These are phyloP conservation scores for Peromyscus californicus DNA, from an alignment of 2,113 vertebrate species.

Conservation along the genomic window DNA sequence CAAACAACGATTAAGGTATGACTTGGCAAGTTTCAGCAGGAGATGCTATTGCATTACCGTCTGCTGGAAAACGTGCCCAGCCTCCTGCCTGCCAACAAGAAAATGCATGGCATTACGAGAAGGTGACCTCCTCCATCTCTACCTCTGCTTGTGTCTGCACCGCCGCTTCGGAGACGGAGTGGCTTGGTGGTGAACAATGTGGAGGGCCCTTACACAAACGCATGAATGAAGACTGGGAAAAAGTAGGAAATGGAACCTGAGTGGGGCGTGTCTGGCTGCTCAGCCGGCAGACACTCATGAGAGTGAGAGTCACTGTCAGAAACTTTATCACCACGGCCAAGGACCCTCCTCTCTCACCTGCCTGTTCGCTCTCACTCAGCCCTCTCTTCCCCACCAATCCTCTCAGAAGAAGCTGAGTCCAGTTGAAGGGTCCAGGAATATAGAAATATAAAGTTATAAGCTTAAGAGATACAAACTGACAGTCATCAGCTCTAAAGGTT, in stretches of 20 bases:
- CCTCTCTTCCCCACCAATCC: neutral
- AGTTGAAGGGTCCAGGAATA: too few relatives aligned
- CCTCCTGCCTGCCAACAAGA: neutral
- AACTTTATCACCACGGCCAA: accelerated
- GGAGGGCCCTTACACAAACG: neutral
- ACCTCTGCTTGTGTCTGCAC: neutral
- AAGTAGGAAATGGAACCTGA: neutral
- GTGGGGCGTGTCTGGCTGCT: accelerated
- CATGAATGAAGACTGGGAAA: neutral
- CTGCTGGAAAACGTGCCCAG: neutral
- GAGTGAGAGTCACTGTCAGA: neutral
- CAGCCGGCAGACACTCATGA: neutral
- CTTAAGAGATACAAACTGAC: too few relatives aligned
- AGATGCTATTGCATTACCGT: neutral
- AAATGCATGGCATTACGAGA: neutral
- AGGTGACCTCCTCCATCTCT: neutral
- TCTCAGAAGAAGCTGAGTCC: neutral
- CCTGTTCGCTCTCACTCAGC: accelerated
- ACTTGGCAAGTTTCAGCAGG: neutral
- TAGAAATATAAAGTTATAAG: too few relatives aligned
- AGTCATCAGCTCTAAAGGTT: too few relatives aligned
- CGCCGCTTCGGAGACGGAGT: accelerated
- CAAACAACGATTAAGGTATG: neutral
- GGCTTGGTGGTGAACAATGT: accelerated
- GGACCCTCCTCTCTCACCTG: neutral